Evolutionary conservation across 64 coral and sea anemone genomes (phyloP), one percentile per base, ranked within the genome.

Genomic region (Cladopsammia gracilis): DNA sequence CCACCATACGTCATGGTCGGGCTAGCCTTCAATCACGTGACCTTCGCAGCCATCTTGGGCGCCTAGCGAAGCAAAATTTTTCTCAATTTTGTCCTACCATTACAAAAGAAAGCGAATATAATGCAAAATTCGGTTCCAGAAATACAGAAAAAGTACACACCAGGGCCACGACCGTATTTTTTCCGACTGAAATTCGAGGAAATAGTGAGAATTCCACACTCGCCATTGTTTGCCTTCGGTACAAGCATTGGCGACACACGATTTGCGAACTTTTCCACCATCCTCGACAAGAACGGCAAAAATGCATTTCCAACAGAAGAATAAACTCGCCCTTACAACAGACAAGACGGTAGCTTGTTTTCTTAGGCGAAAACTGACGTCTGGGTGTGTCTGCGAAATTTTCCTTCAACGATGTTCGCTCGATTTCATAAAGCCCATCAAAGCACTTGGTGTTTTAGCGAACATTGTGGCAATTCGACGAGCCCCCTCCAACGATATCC

Each of bases 401-500:
- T 92, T 43, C 83, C 61, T 73, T 88, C 68, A 57, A 74, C 72
- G 56, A 86, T 93, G 93, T 78, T 87, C 77, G 96, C 77, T 91
- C 62, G 66, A 91, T 94, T 94, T 93, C 88, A 70, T 88, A 88
- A 83, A 78, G 61, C 58, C 76, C 86, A 94, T 83, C 62, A 58
- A 69, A 46, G 86, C 92, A 46, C 64, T 91, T 75, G 81, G 67
- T 77, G 34, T 68, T 89, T 78, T 94, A 71, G 65, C 51, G 85
- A 64, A 83, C 73, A 94, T 91, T 94, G 88, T 71, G 24, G 78
- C 92, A 97, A 97, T 97, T 60, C 85, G 45, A 15, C 4, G 10
- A 94, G 75, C 96, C 96, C 96, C 96, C 96, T 93, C 94, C 96
- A 92, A 91, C 56, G 92, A 91, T 91, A 97, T 94, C 88, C 96